Evolutionary conservation across 2,113 vertebrate species (phyloP), one percentile per base, ranked within the genome.

Genomic region (Centropus bengalensis): DNA sequence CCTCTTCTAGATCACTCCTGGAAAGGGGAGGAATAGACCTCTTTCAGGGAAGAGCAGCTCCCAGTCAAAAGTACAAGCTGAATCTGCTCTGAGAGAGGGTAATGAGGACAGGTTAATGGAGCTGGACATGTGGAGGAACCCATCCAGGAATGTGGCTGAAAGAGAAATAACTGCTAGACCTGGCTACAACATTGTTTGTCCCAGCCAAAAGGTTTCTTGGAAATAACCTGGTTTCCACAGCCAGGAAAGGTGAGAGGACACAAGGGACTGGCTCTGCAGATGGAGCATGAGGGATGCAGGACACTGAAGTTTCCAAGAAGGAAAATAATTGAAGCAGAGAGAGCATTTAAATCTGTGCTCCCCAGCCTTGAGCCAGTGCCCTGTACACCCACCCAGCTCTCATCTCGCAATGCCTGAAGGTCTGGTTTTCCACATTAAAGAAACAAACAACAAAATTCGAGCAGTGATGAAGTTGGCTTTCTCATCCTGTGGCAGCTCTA

Each of bases 201-300:
- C 45, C 64, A 79, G 90, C 75, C 82, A 87, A 82, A 94, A 88
- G 33, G 45, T 77, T 93, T 93, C 59, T 84, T 86, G 78, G 90
- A 91, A 93, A 85, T 54, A 62, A 79, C 24, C 58, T 75, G 64
- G 20, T 86, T 95, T 93, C 77, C 77, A 92, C 83, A 93, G 83
- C 88, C 86, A 68, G 75, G 74, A 75, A 68, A 91, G 92, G 86
- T 93, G 86, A 94, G 90, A 90, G 47, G 68, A 93, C 90, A 80
- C 82, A 6, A 68, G 92, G 67, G 83, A 96, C 36, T 4, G 4
- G 22, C n/a, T 42, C 91, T 97, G 83, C 86, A 91, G 83, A 84
- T 87, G 89, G 71, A 91, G 21, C 73, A 54, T 73, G 40, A 45
- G 40, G 81, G 77, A 54, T 69, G 52, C 8, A 45, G 66, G 82